phyloP scores from a whole-genome alignment of 2,797 vertebrate genomes.

The Myoxocephalus aenaeus region DNA sequence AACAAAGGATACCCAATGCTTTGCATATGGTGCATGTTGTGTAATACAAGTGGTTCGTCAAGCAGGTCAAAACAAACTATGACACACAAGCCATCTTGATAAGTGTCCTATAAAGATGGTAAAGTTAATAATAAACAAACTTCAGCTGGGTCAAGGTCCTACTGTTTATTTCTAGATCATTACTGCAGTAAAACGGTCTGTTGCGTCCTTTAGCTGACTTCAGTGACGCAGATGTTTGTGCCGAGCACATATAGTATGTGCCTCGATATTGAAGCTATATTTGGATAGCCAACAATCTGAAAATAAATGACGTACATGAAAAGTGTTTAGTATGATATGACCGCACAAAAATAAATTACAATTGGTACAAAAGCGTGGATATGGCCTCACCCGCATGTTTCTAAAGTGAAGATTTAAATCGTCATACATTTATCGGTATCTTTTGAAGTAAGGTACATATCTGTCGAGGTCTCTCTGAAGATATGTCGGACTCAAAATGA shows the following conservation, averaged over 20 bases:
- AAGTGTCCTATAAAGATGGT: slow-evolving; percentile 14
- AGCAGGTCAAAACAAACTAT: slow-evolving; percentile 38
- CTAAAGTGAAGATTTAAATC: not conserved
- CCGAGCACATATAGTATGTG: not conserved
- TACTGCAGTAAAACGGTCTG: slow-evolving; percentile 14
- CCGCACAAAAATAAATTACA: not conserved
- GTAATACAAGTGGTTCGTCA: not conserved
- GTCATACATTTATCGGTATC: not conserved
- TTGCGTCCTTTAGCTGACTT: not conserved
- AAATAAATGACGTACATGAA: not conserved
- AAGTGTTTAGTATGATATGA: not conserved
- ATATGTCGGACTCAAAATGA: slow-evolving; percentile 31
- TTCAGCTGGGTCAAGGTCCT: slow-evolving; percentile 50
- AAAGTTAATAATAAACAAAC: slow-evolving; percentile 57
- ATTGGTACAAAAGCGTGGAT: not conserved
- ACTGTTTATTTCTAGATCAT: slow-evolving; percentile 17
- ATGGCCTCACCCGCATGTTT: not conserved
- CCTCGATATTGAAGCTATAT: slow-evolving; percentile 1
- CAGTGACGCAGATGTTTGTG: slow-evolving; percentile 1
- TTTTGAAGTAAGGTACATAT: too few relatives aligned
- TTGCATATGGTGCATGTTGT: not conserved
- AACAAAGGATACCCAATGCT: slow-evolving; percentile 7
- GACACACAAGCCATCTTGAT: slow-evolving; percentile 19
- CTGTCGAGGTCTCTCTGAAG: too few relatives aligned
- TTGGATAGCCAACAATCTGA: not conserved